Evolutionary conservation across 2,888 invertebrate genomes (phyloP).

Genomic region (Folsomia manolachei): DNA sequence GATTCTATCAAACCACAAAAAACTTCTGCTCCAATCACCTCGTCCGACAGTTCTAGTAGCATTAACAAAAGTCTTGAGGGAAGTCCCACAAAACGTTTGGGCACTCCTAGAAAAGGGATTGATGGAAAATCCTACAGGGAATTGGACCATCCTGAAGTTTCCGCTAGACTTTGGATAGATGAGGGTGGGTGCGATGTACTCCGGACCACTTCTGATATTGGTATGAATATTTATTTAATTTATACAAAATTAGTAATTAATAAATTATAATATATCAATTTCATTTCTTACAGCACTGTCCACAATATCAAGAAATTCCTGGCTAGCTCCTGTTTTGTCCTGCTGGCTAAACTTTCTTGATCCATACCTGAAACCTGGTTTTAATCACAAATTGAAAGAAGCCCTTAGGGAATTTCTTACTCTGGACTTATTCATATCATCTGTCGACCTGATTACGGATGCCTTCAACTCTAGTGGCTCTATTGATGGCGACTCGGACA

Average conservation of each 20-base stretch:
- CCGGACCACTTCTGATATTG: constrained; percentile 31
- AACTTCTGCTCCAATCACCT: neutral
- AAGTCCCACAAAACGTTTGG: constrained; percentile 12
- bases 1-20: constrained; percentile 15
- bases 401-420: constrained; percentile 31
- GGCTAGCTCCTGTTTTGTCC: constrained; percentile 33
- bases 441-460: constrained; percentile 41
- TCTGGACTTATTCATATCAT: constrained; percentile 33
- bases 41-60: neutral
- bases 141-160: constrained; percentile 33
- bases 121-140: constrained; percentile 41
- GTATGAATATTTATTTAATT: constrained; percentile 24
- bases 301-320: constrained; percentile 10
- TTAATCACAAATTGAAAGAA: constrained; percentile 29
- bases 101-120: constrained; percentile 32
- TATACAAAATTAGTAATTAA: no score
- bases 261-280: neutral
- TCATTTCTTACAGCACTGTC: neutral
- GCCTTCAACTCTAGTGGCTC: constrained; percentile 31
- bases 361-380: constrained; percentile 39
- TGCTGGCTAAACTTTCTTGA: constrained; percentile 39
- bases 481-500: neutral
- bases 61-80: constrained; percentile 23
- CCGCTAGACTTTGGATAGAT: constrained; percentile 28
- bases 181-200: constrained; percentile 35